Evolutionary conservation across 2,888 invertebrate genomes (phyloP), one percentile per base, ranked within the genome.

Genomic region (Agrochola lota): DNA sequence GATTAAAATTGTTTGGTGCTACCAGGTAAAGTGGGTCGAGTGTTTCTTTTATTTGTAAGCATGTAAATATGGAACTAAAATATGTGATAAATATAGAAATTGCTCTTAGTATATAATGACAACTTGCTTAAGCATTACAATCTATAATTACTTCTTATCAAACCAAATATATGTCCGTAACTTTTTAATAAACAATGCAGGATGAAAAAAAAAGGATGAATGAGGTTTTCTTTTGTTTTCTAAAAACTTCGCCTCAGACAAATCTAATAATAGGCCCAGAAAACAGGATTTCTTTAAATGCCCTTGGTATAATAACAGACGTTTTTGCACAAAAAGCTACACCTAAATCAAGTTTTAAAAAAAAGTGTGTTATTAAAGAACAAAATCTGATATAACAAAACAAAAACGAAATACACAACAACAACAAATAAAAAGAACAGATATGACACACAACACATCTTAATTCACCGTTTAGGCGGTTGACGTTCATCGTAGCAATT

Each of bases 21-120:
- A 15, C 8, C 63, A 71, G 81, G 82, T 68, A 49, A 84, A 71
- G 80, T 76, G 60, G 69, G 70, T 71, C 26, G 9, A 59, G 40
- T 70, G 17, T 78, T 76, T 67, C 46, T 80, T 77, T 52, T 76
- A 52, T 68, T 57, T 43, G 15, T 57, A 20, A 2, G 8, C 55
- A 23, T 63, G 43, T 26, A 43, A 40, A 40, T 63, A 46, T 26
- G 7, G 20, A 17, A 46, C 12, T 35, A 30, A 70, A 35, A 11
- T 72, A 26, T 49, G 30, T 49, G 46, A 57, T 72, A 71, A n/a
- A 15, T 43, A 55, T 17, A 26, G 7, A 26, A 70, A 73, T 20
- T n/a, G 17, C 8, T 43, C 4, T 55, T 30, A 1, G 43, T 40
- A 43, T 23, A 73, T 46, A n/a, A 43, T 57, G 8, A n/a, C 20